Evolutionary conservation across 2,888 invertebrate species (phyloP), one percentile per base, ranked within the genome.

Genomic region (Cephalotes varians): DNA sequence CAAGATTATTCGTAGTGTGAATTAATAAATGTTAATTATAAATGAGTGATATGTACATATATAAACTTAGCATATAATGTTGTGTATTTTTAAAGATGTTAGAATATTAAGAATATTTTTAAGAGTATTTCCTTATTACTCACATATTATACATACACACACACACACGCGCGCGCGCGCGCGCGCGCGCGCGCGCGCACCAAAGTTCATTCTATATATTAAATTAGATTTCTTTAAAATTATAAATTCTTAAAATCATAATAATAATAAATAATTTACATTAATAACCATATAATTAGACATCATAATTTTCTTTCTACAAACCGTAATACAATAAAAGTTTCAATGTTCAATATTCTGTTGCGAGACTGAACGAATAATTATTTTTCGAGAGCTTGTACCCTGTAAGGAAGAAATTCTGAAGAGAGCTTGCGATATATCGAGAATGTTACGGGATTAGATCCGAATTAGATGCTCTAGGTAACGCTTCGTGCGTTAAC

Each of bases 381-480:
- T 77, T 76, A 65, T 65, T 76, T 76, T 65, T 76, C 65, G 51
- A 51, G 37, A 76, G 51, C n/a, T 40, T 25, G 28, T 51, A 54
- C 15, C 21, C n/a, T 64, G 51, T 51, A 83, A 76, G 72, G 6
- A 60, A n/a, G 40, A 37, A 40, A 51, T 44, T 80, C 76, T 72
- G 67, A 34, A 56, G 83, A 76, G 81, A 87, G 62, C 67, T 84
- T 69, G 81, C 81, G 71, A 77, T 72, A 56, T 83, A 80, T 81
- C 82, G 83, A 86, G 83, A 40, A 74, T 82, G 73, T 85, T 82
- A 80, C 82, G 82, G 81, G 86, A 91, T 91, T 87, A 88, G 85
- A 85, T 87, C 81, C 84, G 82, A 90, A 89, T 91, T 89, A 86
- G 83, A 85, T 82, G 62, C 56, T 81, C 84, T 71, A 40, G 49